Base-by-base conservation (phyloP, 2,888 invertebrate species). In the Polydrusus cervinus region DNA sequence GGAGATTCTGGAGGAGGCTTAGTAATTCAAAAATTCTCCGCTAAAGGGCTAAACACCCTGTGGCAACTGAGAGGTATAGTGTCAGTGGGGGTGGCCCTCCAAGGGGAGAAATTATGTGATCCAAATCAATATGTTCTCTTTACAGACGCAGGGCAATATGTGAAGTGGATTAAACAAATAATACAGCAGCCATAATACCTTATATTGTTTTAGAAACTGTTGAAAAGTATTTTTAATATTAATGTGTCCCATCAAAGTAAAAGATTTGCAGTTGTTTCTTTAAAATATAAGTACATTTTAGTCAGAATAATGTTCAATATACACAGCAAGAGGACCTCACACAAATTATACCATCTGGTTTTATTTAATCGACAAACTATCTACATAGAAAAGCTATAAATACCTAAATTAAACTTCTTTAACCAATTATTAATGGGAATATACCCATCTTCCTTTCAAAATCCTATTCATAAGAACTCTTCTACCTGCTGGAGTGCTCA, bases 401-500 rank as follows among this genome's bases (percentile, higher is more conserved):
- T 53, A 53, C 43, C 25, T 25, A 62, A 14, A 61, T 20, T 6
- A 53, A 53, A 61, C n/a, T 16, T 10, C 9, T 30, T 10, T n/a
- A 49, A 11, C 14, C 3, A 40, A 14, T 16, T 38, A 9, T 38
- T 88, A 95, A 87, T 95, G 95, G 13, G 91, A 88, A 38, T 94
- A 86, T 11, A 92, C 91, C 86, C 90, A 90, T 87, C 90, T 89
- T 74, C 95, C 95, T 87, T 93, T 94, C 1, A 95, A 87, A 78
- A 95, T 89, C 79, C 94, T 89, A 81, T 93, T 89, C 94, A 95
- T 94, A 13, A 95, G 86, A 30, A 93, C 86, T 83, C 88, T 90
- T n/a, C 94, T 89, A 3, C 95, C 95, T 55, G 84, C 88, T 0
- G 88, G 88, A 0, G 94, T 94, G 0, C 92, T 90, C 89, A 95